Base-by-base conservation (phyloP, 2,113 vertebrate genomes). In the Protobothrops mucrosquamatus region DNA sequence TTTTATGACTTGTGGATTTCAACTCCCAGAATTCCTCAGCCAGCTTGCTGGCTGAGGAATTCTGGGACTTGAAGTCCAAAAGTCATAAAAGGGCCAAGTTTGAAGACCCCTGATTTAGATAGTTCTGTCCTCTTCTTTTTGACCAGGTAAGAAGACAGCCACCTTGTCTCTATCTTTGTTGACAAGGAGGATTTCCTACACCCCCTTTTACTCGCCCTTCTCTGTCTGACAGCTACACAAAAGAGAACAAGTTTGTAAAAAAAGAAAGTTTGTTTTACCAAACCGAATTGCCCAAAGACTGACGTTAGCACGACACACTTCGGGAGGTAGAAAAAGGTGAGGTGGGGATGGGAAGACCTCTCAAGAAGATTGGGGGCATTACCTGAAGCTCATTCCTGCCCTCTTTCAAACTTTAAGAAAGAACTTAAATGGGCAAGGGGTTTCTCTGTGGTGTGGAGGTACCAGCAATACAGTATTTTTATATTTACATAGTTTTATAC, bases 231-330 rank as follows among this genome's bases (percentile, higher is more conserved):
- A 61, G 1, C 92, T 1, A 34, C 89, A 46, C 57, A 85, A 4
- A 43, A 89, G 89, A 56, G 0, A 14, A 9, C 64, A 59, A 57
- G 48, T 87, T 57, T 5, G 89, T 15, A 0, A 10, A 20, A 69
- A 61, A 93, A 20, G 23, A 85, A 91, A 11, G 14, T 59, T 91
- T 93, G 93, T 92, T 88, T 34, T 61, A 81, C 92, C 92, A 90
- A 18, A 18, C 92, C 3, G 39, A 48, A 69, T 89, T 85, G 24
- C 52, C 51, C 87, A 48, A 64, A 92, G 64, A 56, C 51, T 57
- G 61, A 59, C 34, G 34, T 85, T 46, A 18, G 90, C 85, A 51
- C 81, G 85, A 91, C 57, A 87, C 74, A 88, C 23, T 81, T 39
- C 20, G 74, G 20, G 34, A 81, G 74, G 18, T 43, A 39, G 74